Conservation (phyloP, 2,113 vertebrate genomes). For the Pica pica region DNA sequence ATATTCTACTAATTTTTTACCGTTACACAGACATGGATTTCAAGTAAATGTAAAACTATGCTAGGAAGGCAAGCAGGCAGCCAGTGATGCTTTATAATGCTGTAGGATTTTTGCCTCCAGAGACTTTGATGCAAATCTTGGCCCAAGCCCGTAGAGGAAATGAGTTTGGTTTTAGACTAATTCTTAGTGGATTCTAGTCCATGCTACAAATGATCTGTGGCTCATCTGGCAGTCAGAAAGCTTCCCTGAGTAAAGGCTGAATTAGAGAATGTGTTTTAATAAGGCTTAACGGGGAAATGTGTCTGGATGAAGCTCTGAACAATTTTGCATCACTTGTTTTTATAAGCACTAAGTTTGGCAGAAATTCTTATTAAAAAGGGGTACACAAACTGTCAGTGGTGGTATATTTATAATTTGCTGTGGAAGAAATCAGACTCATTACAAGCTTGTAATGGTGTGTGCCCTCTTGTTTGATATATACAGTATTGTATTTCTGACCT, state of each 20-base stretch:
- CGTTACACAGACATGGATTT: not conserved
- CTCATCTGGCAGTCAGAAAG: not conserved
- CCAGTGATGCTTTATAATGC: not conserved
- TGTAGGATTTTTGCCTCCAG: not conserved
- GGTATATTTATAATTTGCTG: not conserved
- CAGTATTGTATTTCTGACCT: not conserved
- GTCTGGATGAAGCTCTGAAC: not conserved
- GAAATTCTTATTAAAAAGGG: not conserved
- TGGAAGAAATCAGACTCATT: not conserved
- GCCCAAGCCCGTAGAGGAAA: slow-evolving; percentile 7
- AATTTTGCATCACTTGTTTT: not conserved
- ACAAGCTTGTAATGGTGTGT: not conserved
- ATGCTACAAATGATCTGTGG: not conserved
- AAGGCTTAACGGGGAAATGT: not conserved
- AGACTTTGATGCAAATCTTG: slow-evolving; percentile 23
- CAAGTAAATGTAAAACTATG: not conserved
- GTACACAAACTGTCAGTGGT: not conserved
- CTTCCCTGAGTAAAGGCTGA: not conserved
- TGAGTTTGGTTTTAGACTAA: slow-evolving; percentile 22
- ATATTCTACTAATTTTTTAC: not conserved
- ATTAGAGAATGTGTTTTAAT: not conserved
- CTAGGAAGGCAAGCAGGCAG: not conserved
- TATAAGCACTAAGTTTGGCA: not conserved
- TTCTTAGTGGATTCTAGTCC: slow-evolving; percentile 26
- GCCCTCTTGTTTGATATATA: not conserved